Percentiles rank a stretch among this genome's conserved stretches.
Conservation (phyloP, 2,113 vertebrate species). For the Pelodiscus sinensis region DNA sequence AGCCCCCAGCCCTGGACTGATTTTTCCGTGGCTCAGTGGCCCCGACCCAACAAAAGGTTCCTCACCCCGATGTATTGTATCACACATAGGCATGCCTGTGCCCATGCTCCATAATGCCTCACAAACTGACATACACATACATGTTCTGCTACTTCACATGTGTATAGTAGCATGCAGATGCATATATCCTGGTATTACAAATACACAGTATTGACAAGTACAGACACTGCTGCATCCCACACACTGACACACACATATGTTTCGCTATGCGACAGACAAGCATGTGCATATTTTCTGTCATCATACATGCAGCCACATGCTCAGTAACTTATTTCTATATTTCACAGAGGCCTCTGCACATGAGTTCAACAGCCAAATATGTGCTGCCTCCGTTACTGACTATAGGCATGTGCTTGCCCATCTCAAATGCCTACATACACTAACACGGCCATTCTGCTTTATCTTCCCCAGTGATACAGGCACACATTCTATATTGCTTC, state of each 20-base stretch:
- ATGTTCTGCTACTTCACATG: neutral
- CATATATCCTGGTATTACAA: neutral
- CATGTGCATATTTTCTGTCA: neutral
- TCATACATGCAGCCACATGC: neutral
- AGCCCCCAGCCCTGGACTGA: no score
- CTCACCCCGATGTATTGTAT: neutral
- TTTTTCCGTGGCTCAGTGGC: no score
- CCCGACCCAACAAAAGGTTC: no score
- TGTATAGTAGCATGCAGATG: neutral
- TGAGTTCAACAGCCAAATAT: neutral
- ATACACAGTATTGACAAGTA: neutral
- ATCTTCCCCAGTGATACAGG: neutral
- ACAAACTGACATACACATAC: no score
- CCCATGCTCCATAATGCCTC: neutral
- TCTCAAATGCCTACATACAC: neutral
- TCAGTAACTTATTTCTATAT: neutral
- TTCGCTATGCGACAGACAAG: neutral
- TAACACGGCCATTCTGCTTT: neutral
- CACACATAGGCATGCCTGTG: neutral
- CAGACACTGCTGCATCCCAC: neutral
- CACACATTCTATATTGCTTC: neutral
- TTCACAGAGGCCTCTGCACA: neutral
- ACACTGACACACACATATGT: neutral
- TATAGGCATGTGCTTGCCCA: neutral
- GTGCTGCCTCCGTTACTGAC: neutral